These are phyloP conservation scores for Hemistola chrysoprasaria DNA, from an alignment of 2,888 invertebrate genomes.

Conservation along the genomic window DNA sequence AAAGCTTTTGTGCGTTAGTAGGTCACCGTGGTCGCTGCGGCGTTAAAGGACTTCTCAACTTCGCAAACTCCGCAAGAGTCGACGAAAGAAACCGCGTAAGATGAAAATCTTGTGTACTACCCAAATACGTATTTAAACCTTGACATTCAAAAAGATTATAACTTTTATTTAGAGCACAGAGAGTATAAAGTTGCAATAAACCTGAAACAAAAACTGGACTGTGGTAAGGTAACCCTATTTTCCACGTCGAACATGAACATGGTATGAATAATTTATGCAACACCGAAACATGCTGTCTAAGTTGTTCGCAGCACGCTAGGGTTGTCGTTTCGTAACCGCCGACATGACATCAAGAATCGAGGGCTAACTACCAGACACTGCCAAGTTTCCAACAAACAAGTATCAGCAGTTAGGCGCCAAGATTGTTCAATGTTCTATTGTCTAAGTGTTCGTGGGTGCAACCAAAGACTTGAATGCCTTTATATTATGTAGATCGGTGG, in stretches of 20 bases:
- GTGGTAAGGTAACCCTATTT: neutral
- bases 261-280: constrained; percentile 35
- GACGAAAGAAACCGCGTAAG: constrained; percentile 7
- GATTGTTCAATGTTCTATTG: constrained; percentile 40
- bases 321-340: constrained; percentile 9
- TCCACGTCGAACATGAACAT: constrained; percentile 24
- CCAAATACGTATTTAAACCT: no score
- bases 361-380: neutral
- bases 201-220: no score
- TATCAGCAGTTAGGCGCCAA: constrained; percentile 34
- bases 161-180: no score
- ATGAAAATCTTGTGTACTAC: neutral
- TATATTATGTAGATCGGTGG: constrained; percentile 27
- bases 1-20: constrained; percentile 25
- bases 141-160: no score
- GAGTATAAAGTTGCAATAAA: no score
- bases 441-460: constrained; percentile 40
- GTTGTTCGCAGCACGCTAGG: constrained; percentile 17
- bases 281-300: constrained; percentile 21
- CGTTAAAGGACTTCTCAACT: constrained; percentile 27
- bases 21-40: constrained; percentile 25
- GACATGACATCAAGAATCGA: neutral
- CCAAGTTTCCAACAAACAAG: constrained; percentile 31
- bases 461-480: constrained; percentile 29
- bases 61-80: constrained; percentile 25